Conservation (phyloP, 2,888 invertebrate species). For the Deilephila elpenor region DNA sequence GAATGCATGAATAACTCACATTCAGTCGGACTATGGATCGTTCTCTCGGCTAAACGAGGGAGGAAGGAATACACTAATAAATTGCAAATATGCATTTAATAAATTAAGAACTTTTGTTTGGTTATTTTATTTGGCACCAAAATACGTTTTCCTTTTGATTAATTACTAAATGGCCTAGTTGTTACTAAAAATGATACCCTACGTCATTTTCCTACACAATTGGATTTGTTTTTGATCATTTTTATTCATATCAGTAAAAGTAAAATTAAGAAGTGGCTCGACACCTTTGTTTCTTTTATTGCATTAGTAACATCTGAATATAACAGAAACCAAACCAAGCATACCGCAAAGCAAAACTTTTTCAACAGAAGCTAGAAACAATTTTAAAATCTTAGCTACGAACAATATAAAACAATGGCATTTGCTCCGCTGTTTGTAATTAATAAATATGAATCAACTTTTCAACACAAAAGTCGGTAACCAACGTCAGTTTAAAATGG, state of each 20-base stretch:
- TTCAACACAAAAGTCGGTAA: conserved; percentile 18
- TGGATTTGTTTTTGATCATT: no score
- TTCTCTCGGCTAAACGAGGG: neutral
- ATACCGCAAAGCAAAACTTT: neutral
- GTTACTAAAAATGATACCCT: no score
- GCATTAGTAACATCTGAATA: neutral
- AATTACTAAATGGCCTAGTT: no score
- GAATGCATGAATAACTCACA: conserved; percentile 5
- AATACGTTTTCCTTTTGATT: no score
- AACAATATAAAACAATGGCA: neutral
- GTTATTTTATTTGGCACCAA: no score
- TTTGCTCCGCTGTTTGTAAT: neutral
- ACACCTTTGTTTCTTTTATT: no score
- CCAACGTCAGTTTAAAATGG: conserved; percentile 29
- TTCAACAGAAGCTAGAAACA: neutral
- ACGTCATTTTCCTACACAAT: no score
- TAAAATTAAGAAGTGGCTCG: no score
- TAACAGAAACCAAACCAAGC: neutral
- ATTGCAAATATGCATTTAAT: neutral
- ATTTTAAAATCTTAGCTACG: no score
- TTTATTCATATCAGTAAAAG: no score
- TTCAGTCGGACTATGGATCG: neutral
- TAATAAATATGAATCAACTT: conserved; percentile 24
- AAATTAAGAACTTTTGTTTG: no score
- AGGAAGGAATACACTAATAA: neutral